Percentiles rank a stretch among this genome's conserved stretches.
Conservation (phyloP, 2,888 invertebrate species). For the Sisyra terminalis region DNA sequence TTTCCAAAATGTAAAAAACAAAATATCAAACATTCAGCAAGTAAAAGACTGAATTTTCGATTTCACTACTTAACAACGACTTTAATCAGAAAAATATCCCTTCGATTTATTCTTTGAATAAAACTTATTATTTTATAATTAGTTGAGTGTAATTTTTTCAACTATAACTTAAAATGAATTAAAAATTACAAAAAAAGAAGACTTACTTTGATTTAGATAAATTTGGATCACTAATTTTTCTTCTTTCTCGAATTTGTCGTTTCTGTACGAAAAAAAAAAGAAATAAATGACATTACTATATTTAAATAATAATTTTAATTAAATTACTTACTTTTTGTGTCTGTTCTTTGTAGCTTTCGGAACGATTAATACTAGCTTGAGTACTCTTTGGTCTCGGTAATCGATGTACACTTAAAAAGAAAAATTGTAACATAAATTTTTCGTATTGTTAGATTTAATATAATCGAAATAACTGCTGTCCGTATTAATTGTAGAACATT, state of each 20-base stretch:
- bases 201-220: constrained; percentile 53
- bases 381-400: constrained; percentile 22
- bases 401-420: constrained; percentile 21
- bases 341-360: constrained; percentile 28
- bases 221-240: constrained; percentile 70
- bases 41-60: background rate
- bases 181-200: constrained; percentile 11
- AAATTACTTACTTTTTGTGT: constrained; percentile 22
- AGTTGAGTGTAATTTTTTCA: too few species aligned
- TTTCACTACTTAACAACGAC: background rate
- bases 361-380: constrained; percentile 23
- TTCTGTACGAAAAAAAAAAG: constrained; percentile 26
- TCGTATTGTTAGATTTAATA: too few species aligned
- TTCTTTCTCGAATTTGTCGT: constrained; percentile 46
- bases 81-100: too few species aligned
- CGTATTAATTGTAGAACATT: too few species aligned
- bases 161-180: background rate
- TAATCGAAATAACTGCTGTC: too few species aligned
- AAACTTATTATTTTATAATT: too few species aligned
- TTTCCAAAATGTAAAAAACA: too few species aligned
- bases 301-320: too few species aligned
- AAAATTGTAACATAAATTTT: too few species aligned
- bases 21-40: background rate
- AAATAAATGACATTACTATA: background rate
- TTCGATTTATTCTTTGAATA: too few species aligned